phyloP scores from a whole-genome alignment of 2,888 invertebrate genomes.

The Dugesia japonica region DNA sequence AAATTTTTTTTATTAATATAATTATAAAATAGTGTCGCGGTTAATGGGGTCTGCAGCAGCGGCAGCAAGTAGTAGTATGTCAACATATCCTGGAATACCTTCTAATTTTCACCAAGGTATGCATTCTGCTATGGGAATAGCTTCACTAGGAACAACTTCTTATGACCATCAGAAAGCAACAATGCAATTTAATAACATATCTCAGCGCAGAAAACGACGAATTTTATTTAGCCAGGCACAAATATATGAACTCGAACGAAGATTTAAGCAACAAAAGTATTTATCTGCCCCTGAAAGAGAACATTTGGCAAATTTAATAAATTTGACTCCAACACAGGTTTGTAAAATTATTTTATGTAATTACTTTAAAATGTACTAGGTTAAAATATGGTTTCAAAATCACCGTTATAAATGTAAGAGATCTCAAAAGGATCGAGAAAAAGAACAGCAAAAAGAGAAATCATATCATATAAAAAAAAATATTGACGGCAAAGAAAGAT shows the following conservation, averaged over 20 bases:
- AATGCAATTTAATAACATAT: constrained; percentile 26
- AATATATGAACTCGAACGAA: constrained; percentile 84
- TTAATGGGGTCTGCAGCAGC: constrained; percentile 27
- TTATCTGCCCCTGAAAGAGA: constrained; percentile 88
- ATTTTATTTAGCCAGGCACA: constrained; percentile 93
- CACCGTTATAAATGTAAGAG: constrained; percentile 35
- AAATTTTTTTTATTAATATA: background rate
- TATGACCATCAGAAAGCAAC: constrained; percentile 23
- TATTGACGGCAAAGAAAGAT: background rate
- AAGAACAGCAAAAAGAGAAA: constrained; percentile 22
- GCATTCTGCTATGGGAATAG: background rate
- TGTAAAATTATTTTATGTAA: no score
- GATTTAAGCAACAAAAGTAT: constrained; percentile 93
- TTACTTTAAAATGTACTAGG: constrained; percentile 10
- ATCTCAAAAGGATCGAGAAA: constrained; percentile 33
- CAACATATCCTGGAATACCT: background rate
- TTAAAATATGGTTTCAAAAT: constrained; percentile 35
- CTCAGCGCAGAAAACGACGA: constrained; percentile 71
- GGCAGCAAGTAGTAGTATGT: constrained; percentile 24
- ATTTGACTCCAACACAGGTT: constrained; percentile 87
- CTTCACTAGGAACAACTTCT: constrained; percentile 6
- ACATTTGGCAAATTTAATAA: constrained; percentile 81
- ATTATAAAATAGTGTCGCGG: constrained; percentile 22
- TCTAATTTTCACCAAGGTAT: background rate
- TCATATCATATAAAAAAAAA: background rate